These are phyloP conservation scores for Sebastolobus altivelis DNA, from an alignment of 2,797 vertebrate genomes.

Conservation along the genomic window DNA sequence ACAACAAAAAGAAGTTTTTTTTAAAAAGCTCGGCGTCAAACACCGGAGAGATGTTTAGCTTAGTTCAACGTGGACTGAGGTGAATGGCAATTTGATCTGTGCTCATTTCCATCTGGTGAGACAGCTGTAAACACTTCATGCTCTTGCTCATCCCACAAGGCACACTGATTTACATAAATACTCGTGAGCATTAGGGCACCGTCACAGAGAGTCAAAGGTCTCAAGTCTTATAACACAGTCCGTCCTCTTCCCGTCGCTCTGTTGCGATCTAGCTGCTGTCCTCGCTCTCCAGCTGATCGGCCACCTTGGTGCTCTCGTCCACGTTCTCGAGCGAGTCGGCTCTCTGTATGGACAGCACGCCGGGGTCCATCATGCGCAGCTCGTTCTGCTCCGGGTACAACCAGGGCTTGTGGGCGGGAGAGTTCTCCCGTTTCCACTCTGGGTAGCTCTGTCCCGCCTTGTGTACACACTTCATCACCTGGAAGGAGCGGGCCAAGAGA, in stretches of 20 bases:
- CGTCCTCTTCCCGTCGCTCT: not conserved
- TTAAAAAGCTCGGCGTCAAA: slow-evolving; percentile 10
- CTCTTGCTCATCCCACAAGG: slow-evolving; percentile 40
- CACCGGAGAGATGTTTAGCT: slow-evolving; percentile 51
- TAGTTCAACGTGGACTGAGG: slow-evolving; percentile 40
- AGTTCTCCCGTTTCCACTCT: slow-evolving; percentile 84
- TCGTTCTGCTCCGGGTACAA: slow-evolving; percentile 83
- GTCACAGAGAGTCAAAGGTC: slow-evolving; percentile 24
- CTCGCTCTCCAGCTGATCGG: slow-evolving; percentile 70
- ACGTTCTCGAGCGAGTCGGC: slow-evolving; percentile 86
- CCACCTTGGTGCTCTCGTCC: slow-evolving; percentile 77
- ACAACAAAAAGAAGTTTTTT: not conserved
- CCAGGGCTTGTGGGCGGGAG: slow-evolving; percentile 84
- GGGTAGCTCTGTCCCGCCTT: slow-evolving; percentile 84
- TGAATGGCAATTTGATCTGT: slow-evolving; percentile 53
- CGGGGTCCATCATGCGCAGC: slow-evolving; percentile 80
- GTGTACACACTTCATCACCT: slow-evolving; percentile 86
- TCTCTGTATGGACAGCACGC: slow-evolving; percentile 82
- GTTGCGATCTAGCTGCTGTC: slow-evolving; percentile 75
- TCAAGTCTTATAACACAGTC: slow-evolving; percentile 42
- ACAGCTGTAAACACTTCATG: slow-evolving; percentile 72
- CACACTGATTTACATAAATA: slow-evolving; percentile 25
- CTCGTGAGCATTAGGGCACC: not conserved
- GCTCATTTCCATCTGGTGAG: slow-evolving; percentile 42
- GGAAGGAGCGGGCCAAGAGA: slow-evolving; percentile 25